Evolutionary conservation across 2,888 invertebrate species (phyloP).

Genomic region (Sycophila texana): DNA sequence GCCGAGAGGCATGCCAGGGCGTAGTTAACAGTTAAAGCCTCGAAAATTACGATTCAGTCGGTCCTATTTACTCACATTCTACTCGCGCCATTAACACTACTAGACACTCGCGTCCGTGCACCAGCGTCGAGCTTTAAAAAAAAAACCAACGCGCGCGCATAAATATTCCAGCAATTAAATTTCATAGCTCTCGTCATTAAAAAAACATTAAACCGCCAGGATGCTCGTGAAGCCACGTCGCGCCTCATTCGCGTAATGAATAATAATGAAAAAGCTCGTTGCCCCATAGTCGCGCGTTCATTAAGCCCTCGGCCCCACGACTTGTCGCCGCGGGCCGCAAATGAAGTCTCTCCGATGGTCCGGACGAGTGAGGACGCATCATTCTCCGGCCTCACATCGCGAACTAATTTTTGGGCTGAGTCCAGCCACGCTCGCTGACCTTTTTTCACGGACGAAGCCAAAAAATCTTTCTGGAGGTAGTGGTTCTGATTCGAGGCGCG

Average conservation of each 20-base stretch:
- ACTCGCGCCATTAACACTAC: neutral
- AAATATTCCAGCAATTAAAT: constrained; percentile 29
- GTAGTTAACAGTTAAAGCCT: constrained; percentile 10
- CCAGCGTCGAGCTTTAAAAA: neutral
- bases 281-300: neutral
- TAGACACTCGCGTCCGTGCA: neutral
- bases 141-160: neutral
- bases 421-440: constrained; percentile 4
- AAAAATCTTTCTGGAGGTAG: too few relatives aligned
- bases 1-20: neutral
- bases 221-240: too few relatives aligned
- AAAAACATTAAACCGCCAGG: constrained; percentile 5
- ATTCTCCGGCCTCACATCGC: constrained; percentile 21
- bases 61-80: neutral
- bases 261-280: constrained; percentile 3
- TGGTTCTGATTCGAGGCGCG: too few relatives aligned
- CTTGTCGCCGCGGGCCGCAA: neutral
- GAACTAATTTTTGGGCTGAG: constrained; percentile 40
- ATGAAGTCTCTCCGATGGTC: constrained; percentile 2
- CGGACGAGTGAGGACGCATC: too few relatives aligned
- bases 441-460: too few relatives aligned
- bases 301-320: neutral
- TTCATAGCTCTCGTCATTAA: constrained; percentile 10
- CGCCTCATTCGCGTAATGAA: neutral
- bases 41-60: constrained; percentile 14